Conservation (phyloP, 2,888 invertebrate species). For the Emmelina monodactyla region DNA sequence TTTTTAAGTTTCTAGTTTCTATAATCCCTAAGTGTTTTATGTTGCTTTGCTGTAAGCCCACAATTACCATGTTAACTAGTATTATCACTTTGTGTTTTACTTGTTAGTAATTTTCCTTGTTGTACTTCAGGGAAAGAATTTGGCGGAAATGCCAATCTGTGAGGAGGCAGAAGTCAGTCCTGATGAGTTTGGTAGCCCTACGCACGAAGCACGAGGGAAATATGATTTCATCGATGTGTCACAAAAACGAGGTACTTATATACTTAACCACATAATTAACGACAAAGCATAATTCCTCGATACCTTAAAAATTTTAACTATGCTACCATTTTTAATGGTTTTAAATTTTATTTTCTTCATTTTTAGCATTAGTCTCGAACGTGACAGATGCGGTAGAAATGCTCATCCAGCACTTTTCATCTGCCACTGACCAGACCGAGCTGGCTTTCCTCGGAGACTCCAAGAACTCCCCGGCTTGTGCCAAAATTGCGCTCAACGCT, state of each 20-base stretch:
- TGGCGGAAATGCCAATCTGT: slow-evolving; percentile 70
- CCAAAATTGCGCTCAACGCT: slow-evolving; percentile 76
- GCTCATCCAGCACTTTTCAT: slow-evolving; percentile 74
- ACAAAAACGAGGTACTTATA: slow-evolving; percentile 67
- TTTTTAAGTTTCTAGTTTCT: slow-evolving; percentile 14
- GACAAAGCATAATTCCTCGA: no score
- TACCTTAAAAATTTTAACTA: no score
- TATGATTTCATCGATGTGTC: slow-evolving; percentile 62
- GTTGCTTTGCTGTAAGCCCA: no score
- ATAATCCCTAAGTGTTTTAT: no score
- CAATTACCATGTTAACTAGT: slow-evolving; percentile 11
- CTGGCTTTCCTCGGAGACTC: slow-evolving; percentile 67
- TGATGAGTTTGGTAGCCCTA: slow-evolving; percentile 66
- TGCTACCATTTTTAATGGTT: no score
- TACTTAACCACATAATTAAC: slow-evolving; percentile 1
- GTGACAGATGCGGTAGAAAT: slow-evolving; percentile 79
- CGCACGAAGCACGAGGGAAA: slow-evolving; percentile 43
- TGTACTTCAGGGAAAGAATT: slow-evolving; percentile 56
- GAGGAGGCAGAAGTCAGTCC: slow-evolving; percentile 71
- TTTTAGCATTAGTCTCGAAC: slow-evolving; percentile 73
- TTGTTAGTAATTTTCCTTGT: no score
- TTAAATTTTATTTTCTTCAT: no score
- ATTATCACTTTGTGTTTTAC: not conserved
- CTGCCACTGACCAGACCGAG: slow-evolving; percentile 71
- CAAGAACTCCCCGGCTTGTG: slow-evolving; percentile 69